Evolutionary conservation across 2,797 vertebrate genomes (phyloP), one percentile per base, ranked within the genome.

Genomic region (Melanotaenia parkinsoni): DNA sequence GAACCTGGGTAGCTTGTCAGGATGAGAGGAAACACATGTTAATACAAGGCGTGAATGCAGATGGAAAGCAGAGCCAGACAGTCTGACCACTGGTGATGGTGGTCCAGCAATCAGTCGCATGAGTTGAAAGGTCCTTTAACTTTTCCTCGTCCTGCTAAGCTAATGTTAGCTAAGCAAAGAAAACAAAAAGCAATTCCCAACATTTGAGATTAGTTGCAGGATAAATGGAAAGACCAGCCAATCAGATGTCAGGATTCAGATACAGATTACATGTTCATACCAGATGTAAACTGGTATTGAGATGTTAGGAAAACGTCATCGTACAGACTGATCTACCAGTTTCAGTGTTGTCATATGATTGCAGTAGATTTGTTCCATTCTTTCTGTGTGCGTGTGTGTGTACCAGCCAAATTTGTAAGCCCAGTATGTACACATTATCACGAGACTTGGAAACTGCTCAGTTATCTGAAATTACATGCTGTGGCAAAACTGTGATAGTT

Each of bases 401-500:
- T 61, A 56, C 24, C 58, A 65, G 70, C 80, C 77, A 86, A 69
- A 83, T 35, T 12, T 65, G 4, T 51, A 30, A 60, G 69, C 16
- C 68, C 32, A 63, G 57, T 64, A 35, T 43, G 69, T 66, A 60
- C 47, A 64, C 3, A n/a, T 65, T 43, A 61, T 68, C 70, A 53
- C 40, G 63, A 72, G 63, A 71, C 40, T 67, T 50, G 64, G 30
- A 66, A 61, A 54, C 63, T 67, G 72, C 68, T 63, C 70, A 63
- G 72, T 74, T 78, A 84, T 45, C 26, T 60, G 72, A 76, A 69
- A 67, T 73, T 80, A 83, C 58, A 79, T 22, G 66, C 77, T 60
- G 45, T 67, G 30, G 56, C 66, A 82, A 65, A 20, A n/a, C 30
- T 47, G 43, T 35, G 30, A 63, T 18, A 40, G 65, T 67, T 54